phyloP scores from a whole-genome alignment of 2,888 invertebrate genomes.

The Trissoscelio sp. region DNA sequence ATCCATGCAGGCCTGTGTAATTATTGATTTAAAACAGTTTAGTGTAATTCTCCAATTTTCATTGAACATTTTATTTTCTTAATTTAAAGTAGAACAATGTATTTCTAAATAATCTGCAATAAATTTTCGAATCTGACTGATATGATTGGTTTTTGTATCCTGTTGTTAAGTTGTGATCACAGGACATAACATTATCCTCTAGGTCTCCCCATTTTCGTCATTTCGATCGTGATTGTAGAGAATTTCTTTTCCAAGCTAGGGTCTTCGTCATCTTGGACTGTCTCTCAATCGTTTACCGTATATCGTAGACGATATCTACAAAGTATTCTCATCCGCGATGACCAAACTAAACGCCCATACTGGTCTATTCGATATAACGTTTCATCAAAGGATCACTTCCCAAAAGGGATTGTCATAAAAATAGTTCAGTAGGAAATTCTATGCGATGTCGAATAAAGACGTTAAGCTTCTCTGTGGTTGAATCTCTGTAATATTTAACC shows the following conservation, averaged over 20 bases:
- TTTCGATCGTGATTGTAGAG: conserved; percentile 12
- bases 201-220: conserved; percentile 1
- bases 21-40: no score
- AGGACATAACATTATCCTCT: not conserved
- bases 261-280: conserved; percentile 17
- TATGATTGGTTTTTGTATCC: conserved; percentile 1
- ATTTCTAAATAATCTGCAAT: not conserved
- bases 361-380: conserved; percentile 33
- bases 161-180: conserved; percentile 1
- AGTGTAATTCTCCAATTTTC: no score
- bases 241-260: conserved; percentile 15
- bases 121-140: not conserved
- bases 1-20: no score
- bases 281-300: conserved; percentile 21
- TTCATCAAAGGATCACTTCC: conserved; percentile 45
- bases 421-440: conserved; percentile 36
- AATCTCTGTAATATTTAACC: conserved; percentile 55
- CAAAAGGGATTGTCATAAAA: conserved; percentile 50
- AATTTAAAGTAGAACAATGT: no score
- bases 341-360: conserved; percentile 18
- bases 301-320: conserved; percentile 31
- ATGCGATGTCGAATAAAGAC: conserved; percentile 28
- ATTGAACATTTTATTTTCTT: no score
- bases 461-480: conserved; percentile 34
- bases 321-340: conserved; percentile 29